Evolutionary conservation across 2,797 vertebrate genomes (phyloP).

Genomic region (Parotocinclus haroldoi): DNA sequence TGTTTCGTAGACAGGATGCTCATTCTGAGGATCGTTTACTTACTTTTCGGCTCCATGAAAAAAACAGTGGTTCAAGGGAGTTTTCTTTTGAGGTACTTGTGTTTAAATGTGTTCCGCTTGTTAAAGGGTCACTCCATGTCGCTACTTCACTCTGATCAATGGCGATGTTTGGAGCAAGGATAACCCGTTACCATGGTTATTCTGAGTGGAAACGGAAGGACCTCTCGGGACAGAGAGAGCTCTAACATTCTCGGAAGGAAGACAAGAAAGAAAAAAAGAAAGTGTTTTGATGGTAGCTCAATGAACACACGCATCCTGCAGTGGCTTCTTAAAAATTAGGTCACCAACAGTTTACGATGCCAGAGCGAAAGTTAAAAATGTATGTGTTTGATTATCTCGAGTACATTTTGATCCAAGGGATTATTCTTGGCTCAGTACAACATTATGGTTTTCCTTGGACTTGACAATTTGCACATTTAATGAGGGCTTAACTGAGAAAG

Average conservation of each 20-base stretch:
- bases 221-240: constrained; percentile 56
- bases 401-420: too few relatives aligned
- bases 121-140: constrained; percentile 50
- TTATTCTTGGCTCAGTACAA: too few relatives aligned
- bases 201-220: constrained; percentile 67
- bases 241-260: constrained; percentile 38
- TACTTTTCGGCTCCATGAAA: neutral
- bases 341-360: too few relatives aligned
- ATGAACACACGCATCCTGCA: too few relatives aligned
- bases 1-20: too few relatives aligned
- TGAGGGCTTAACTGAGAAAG: too few relatives aligned
- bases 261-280: constrained; percentile 20
- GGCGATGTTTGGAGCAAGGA: constrained; percentile 57
- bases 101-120: constrained; percentile 44
- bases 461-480: too few relatives aligned
- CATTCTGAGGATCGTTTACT: neutral
- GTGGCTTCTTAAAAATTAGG: too few relatives aligned
- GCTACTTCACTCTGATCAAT: constrained; percentile 70
- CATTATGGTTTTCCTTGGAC: too few relatives aligned
- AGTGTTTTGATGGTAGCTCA: too few relatives aligned
- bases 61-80: neutral
- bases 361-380: too few relatives aligned
- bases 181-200: constrained; percentile 76
- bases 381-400: too few relatives aligned
- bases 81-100: constrained; percentile 20